Conservation (phyloP, 1,140 invertebrate genomes). For the Danaus plexippus region DNA sequence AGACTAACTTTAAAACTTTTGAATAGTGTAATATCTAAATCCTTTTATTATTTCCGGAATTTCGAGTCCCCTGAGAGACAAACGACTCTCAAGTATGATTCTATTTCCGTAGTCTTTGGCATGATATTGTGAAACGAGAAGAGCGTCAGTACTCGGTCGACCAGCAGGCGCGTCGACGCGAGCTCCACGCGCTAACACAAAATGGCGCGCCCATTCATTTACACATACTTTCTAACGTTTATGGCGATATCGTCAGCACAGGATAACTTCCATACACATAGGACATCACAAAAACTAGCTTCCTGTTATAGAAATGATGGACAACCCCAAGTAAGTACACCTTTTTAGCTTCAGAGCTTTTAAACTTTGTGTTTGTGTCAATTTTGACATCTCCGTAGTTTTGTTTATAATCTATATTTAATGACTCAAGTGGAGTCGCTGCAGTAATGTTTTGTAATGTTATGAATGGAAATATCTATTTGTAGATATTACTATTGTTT, state of each 20-base stretch:
- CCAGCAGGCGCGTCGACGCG: constrained; percentile 48
- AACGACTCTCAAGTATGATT: constrained; percentile 4
- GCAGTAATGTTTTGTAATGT: too few relatives aligned
- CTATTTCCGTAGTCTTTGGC: constrained; percentile 39
- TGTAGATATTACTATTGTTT: too few relatives aligned
- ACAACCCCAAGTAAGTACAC: constrained; percentile 52
- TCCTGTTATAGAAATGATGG: constrained; percentile 57
- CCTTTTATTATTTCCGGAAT: background rate
- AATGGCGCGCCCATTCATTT: constrained; percentile 45
- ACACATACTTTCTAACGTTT: constrained; percentile 42
- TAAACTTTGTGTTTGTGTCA: constrained; percentile 39
- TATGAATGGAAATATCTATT: too few relatives aligned
- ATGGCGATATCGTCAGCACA: constrained; percentile 35
- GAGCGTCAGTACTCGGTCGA: constrained; percentile 55
- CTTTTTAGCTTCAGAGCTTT: constrained; percentile 29
- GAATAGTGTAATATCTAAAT: too few relatives aligned
- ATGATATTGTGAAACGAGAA: constrained; percentile 49
- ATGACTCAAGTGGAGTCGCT: constrained; percentile 4
- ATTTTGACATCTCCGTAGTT: constrained; percentile 27
- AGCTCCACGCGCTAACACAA: constrained; percentile 40
- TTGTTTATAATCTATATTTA: constrained; percentile 23
- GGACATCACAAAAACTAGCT: constrained; percentile 51
- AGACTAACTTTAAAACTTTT: too few relatives aligned
- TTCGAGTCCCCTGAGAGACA: constrained; percentile 29
- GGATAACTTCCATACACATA: constrained; percentile 52